Evolutionary conservation across 2,888 invertebrate species (phyloP).

Genomic region (Icerya purchasi): DNA sequence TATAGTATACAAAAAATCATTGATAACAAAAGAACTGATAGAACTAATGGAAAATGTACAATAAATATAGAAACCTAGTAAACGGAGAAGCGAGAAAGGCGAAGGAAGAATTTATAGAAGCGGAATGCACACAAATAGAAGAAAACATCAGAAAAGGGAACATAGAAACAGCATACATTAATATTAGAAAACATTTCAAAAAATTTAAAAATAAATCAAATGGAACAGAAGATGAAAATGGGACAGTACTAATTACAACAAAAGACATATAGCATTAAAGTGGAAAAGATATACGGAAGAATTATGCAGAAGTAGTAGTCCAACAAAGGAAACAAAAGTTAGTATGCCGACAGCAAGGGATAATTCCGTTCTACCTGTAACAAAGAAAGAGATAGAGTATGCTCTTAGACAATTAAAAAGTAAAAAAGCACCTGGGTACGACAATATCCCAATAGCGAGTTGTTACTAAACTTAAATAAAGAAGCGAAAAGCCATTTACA

Average conservation of each 20-base stretch:
- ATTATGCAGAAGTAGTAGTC: background rate
- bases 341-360: background rate
- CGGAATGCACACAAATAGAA: background rate
- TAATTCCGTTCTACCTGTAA: background rate
- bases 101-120: background rate
- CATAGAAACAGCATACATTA: background rate
- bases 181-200: background rate
- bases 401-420: background rate
- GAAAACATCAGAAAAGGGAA: background rate
- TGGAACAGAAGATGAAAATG: background rate
- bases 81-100: background rate
- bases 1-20: background rate
- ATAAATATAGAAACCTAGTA: background rate
- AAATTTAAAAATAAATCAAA: background rate
- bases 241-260: background rate
- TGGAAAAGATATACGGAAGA: background rate
- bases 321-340: background rate
- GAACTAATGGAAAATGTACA: background rate
- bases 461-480: background rate
- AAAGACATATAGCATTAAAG: background rate
- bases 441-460: background rate
- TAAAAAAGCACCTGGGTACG: background rate
- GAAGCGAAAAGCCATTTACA: background rate
- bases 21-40: background rate
- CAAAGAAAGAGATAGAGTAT: background rate